Conservation (phyloP, 2,113 vertebrate genomes). For the Pristiophorus japonicus region DNA sequence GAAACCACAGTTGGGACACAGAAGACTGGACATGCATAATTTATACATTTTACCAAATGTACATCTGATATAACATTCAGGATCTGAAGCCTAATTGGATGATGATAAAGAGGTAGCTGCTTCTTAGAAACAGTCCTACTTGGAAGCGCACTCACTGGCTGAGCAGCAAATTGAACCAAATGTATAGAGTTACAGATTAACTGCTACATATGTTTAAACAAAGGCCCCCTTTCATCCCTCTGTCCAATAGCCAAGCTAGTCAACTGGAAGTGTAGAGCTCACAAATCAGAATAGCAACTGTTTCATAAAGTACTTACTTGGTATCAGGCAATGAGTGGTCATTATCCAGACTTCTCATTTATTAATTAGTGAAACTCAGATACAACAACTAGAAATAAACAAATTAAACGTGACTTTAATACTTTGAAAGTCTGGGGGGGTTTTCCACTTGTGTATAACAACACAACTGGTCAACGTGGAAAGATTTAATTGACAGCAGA, state of each 20-base stretch:
- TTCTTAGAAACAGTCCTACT: background rate
- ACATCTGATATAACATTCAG: background rate
- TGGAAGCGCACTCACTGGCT: background rate
- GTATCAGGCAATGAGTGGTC: background rate
- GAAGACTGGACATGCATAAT: background rate
- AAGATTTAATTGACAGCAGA: background rate
- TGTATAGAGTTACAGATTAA: conserved; percentile 20
- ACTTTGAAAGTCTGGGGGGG: background rate
- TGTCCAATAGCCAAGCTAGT: background rate
- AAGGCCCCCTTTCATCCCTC: conserved; percentile 3
- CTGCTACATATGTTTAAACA: conserved; percentile 24
- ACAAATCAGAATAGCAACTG: conserved; percentile 14
- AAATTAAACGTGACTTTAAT: background rate
- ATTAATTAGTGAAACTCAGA: background rate
- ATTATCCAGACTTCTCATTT: background rate
- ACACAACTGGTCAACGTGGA: background rate
- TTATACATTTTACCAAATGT: background rate
- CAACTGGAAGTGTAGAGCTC: background rate
- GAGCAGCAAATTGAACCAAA: background rate
- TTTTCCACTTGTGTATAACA: background rate
- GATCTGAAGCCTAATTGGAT: background rate
- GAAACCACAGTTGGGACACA: background rate
- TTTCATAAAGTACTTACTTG: background rate
- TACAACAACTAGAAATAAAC: background rate
- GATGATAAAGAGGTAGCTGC: background rate